Percentiles rank a stretch among this genome's conserved stretches.
These are phyloP conservation scores for Cyprinodon tularosa DNA, from an alignment of 2,113 vertebrate genomes.

Conservation along the genomic window DNA sequence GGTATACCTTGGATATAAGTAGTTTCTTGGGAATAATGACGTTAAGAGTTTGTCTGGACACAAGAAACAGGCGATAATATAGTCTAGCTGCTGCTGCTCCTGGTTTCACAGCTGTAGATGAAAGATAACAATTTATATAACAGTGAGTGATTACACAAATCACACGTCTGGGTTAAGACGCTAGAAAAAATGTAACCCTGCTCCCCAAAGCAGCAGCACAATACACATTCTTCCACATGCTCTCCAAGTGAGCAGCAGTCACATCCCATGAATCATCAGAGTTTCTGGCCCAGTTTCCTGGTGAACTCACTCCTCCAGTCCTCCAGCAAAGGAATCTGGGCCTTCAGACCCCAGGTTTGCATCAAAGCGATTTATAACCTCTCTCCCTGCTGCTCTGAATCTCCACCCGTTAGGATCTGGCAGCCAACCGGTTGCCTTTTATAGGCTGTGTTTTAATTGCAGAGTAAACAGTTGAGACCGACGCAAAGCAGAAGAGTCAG, in stretches of 20 bases:
- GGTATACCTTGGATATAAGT: neutral
- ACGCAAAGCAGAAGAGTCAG: constrained; percentile 62
- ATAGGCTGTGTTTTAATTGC: constrained; percentile 83
- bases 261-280: constrained; percentile 65
- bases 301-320: constrained; percentile 57
- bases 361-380: constrained; percentile 80
- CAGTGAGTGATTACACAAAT: constrained; percentile 31
- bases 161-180: neutral
- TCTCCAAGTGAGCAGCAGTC: constrained; percentile 49
- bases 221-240: constrained; percentile 34
- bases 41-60: neutral
- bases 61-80: neutral
- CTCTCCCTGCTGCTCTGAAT: constrained; percentile 51
- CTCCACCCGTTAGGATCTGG: constrained; percentile 73
- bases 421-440: constrained; percentile 79
- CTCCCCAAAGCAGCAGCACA: constrained; percentile 35
- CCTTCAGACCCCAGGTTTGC: constrained; percentile 63
- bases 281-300: constrained; percentile 56
- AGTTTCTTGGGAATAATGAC: neutral
- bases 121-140: constrained; percentile 5
- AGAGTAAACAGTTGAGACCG: constrained; percentile 76
- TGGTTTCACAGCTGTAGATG: constrained; percentile 16
- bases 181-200: constrained; percentile 16
- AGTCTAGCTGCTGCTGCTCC: constrained; percentile 20
- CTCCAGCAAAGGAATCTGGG: constrained; percentile 71